Conservation (phyloP, 2,113 vertebrate species). For the Phoxinus phoxinus region DNA sequence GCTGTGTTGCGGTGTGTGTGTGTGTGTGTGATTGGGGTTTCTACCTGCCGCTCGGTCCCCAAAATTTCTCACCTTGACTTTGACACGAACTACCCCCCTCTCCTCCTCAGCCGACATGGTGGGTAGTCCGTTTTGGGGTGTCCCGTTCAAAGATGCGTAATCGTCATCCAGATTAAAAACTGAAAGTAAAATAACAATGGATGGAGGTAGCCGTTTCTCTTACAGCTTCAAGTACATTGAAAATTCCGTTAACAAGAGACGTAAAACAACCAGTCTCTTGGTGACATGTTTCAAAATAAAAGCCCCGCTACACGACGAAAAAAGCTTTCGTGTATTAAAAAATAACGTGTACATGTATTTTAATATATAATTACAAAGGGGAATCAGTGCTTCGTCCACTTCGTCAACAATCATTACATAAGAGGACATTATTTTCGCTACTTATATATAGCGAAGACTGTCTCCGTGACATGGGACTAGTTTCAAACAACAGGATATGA, state of each 20-base stretch:
- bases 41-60: conserved; percentile 31
- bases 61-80: conserved; percentile 77
- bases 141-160: conserved; percentile 30
- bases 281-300: conserved; percentile 58
- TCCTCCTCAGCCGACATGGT: conserved; percentile 80
- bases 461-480: background rate
- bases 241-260: conserved; percentile 19
- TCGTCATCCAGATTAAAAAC: conserved; percentile 54
- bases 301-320: background rate
- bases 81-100: conserved; percentile 80
- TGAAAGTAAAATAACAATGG: conserved; percentile 40
- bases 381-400: background rate
- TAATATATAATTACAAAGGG: background rate
- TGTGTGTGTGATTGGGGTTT: background rate
- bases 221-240: conserved; percentile 34
- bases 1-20: conserved; percentile 26
- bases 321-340: background rate
- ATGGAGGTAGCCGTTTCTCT: conserved; percentile 21
- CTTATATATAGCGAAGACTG: background rate
- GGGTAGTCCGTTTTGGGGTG: conserved; percentile 50
- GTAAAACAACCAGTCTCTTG: conserved; percentile 15
- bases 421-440: background rate
- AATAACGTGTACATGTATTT: background rate
- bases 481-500: conserved; percentile 47
- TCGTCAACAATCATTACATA: background rate